These are phyloP conservation scores for Peribatodes rhomboidaria DNA, from an alignment of 2,888 invertebrate genomes.

Conservation along the genomic window DNA sequence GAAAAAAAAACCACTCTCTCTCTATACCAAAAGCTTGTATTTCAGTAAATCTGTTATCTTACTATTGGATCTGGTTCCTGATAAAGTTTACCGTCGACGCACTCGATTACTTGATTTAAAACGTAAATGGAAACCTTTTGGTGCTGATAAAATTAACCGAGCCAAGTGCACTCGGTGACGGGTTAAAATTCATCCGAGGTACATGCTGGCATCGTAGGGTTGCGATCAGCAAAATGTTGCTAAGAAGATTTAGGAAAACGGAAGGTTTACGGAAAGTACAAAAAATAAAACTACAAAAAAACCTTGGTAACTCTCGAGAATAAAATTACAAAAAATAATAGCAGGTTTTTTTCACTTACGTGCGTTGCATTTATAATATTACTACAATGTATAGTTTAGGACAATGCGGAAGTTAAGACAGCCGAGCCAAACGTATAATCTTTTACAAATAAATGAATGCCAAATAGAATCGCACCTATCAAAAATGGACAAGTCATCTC, in stretches of 20 bases:
- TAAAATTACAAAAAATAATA: too few species aligned
- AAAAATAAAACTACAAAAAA: too few species aligned
- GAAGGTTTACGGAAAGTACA: background rate
- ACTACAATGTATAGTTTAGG: too few species aligned
- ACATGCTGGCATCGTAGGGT: conserved; percentile 14
- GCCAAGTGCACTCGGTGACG: conserved; percentile 53
- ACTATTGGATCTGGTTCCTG: conserved; percentile 18
- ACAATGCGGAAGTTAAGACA: too few species aligned
- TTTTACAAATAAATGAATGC: too few species aligned
- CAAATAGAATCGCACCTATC: too few species aligned
- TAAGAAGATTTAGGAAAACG: background rate
- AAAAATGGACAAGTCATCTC: too few species aligned
- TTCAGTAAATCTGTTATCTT: background rate
- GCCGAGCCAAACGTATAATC: too few species aligned
- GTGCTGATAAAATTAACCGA: conserved; percentile 60
- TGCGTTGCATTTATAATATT: too few species aligned
- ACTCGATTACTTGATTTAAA: conserved; percentile 48
- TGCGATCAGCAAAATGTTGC: background rate
- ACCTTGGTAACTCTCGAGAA: too few species aligned
- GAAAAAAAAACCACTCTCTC: too few species aligned
- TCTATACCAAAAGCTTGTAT: background rate
- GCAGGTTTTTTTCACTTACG: too few species aligned
- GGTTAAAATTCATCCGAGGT: conserved; percentile 48
- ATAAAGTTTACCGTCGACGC: conserved; percentile 33
- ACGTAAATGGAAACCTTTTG: conserved; percentile 50